Evolutionary conservation across 2,888 invertebrate genomes (phyloP), one percentile per base, ranked within the genome.

Genomic region (Podotricha telesiphe): DNA sequence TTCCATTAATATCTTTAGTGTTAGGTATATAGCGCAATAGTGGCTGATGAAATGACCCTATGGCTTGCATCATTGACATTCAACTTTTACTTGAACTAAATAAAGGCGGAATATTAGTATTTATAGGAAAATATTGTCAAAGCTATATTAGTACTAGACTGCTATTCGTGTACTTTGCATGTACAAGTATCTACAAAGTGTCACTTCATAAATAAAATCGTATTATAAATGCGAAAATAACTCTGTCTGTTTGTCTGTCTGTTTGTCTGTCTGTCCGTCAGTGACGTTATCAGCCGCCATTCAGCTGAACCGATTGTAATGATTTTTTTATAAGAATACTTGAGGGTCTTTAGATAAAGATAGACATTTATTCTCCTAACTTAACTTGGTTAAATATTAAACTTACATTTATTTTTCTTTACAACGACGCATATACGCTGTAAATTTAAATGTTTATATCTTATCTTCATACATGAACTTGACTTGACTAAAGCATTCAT

Each of bases 41-140:
- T 50, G 22, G 56, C 67, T 65, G 70, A 72, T 48, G 73, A 58
- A 72, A 72, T 67, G 53, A 53, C 64, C 61, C 70, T 62, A 65
- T 22, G 50, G 22, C 55, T 73, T 73, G 72, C 72, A 65, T 73
- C 73, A 73, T 69, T 72, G 61, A 61, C 51, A 67, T 72, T 64
- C 66, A 64, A 73, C 72, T 73, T 72, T 73, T 73, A 72, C 71
- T n/a, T 68, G 47, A 37, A 65, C 65, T 63, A 68, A 59, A 58
- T 70, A 68, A 70, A 70, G 68, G 68, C 47, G 34, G 42, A 28
- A 59, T 64, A 65, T 62, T 42, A 61, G 68, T 73, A 70, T 67
- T 70, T 61, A 73, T 63, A 48, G 19, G 48, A 47, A 65, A 65
- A 45, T 28, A 56, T 68, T 65, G n/a, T 22, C 22, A 42, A 59